Evolutionary conservation across 2,888 invertebrate genomes (phyloP).

Genomic region (Xanthia togata): DNA sequence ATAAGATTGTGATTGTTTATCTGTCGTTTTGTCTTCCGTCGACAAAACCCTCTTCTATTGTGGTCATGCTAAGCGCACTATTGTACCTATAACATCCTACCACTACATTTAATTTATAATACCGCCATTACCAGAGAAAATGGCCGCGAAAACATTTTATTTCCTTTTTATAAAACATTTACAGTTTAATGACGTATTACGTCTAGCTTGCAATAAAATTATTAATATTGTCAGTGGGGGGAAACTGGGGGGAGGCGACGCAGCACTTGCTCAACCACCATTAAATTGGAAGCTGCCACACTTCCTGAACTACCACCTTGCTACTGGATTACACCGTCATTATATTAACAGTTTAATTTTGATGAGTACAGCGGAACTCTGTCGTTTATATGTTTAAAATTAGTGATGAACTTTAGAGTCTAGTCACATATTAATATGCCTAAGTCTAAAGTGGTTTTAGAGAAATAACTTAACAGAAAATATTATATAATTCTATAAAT

Average conservation of each 20-base stretch:
- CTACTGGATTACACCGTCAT: conserved; percentile 82
- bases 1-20: no score
- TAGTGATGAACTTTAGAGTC: conserved; percentile 29
- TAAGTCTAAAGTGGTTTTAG: neutral
- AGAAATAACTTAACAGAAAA: neutral
- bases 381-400: conserved; percentile 51
- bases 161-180: conserved; percentile 59
- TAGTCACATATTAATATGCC: neutral
- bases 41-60: no score
- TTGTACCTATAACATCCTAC: neutral
- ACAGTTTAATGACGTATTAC: conserved; percentile 70
- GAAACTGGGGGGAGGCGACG: conserved; percentile 73
- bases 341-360: conserved; percentile 70
- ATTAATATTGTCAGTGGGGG: conserved; percentile 80
- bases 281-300: conserved; percentile 89
- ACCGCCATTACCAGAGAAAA: conserved; percentile 28
- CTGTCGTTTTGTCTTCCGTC: no score
- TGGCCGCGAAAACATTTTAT: conserved; percentile 44
- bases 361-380: conserved; percentile 60
- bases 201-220: conserved; percentile 81
- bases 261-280: conserved; percentile 88
- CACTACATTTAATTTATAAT: conserved; percentile 37
- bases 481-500: neutral
- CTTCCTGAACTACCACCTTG: conserved; percentile 84
- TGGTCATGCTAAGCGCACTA: no score